These are phyloP conservation scores for Indicator maculatus DNA, from an alignment of 2,113 vertebrate species.

Conservation along the genomic window DNA sequence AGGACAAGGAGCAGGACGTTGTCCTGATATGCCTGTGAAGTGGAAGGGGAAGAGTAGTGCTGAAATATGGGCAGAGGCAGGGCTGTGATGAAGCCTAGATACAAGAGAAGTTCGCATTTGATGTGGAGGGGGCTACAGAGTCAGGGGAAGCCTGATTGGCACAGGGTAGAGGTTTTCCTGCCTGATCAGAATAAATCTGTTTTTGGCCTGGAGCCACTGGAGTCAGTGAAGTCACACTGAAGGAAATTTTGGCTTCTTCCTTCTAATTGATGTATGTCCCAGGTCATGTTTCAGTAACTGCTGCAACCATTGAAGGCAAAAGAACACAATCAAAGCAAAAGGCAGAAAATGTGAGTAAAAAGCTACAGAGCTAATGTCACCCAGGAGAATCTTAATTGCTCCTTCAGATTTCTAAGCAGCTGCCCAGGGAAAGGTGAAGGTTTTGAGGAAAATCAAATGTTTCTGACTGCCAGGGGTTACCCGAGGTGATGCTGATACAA, in stretches of 20 bases:
- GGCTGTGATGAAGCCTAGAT: not conserved
- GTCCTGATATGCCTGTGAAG: not conserved
- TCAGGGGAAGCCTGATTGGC: not conserved
- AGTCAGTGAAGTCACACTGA: not conserved
- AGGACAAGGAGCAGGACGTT: not conserved
- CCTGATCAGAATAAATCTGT: not conserved
- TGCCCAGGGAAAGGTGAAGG: not conserved
- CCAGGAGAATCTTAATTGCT: not conserved
- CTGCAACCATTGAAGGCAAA: not conserved
- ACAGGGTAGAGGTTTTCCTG: not conserved
- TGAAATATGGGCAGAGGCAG: not conserved
- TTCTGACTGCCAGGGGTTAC: no score
- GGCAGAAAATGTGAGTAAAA: not conserved
- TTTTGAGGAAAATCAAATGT: not conserved
- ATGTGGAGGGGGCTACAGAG: not conserved
- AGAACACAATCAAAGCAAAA: not conserved
- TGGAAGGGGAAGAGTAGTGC: not conserved
- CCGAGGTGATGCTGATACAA: no score
- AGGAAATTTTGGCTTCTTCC: not conserved
- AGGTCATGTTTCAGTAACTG: not conserved
- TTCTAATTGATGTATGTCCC: not conserved
- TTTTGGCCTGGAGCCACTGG: not conserved
- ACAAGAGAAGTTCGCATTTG: not conserved
- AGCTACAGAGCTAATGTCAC: not conserved
- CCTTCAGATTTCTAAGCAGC: not conserved